Percentiles rank a stretch among this genome's conserved stretches.
phyloP scores from a whole-genome alignment of 1,140 invertebrate genomes.

The Elymnias hypermnestra region DNA sequence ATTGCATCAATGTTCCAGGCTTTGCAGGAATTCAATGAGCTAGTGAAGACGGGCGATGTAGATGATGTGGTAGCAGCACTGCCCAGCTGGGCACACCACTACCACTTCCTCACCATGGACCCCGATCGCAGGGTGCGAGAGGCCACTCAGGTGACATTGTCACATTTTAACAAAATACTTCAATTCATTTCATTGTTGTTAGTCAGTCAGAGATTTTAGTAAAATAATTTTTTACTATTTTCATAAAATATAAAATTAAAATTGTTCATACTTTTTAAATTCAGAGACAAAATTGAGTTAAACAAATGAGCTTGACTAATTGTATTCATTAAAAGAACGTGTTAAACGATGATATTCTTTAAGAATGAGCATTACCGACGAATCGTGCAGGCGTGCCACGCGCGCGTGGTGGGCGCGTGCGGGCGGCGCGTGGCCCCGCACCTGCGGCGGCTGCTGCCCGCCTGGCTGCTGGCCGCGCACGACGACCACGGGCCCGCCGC shows the following conservation, averaged over 20 bases:
- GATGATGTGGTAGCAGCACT: constrained; percentile 43
- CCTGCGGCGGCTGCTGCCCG: constrained; percentile 41
- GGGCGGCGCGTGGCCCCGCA: constrained; percentile 43
- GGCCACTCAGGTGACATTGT: constrained; percentile 42
- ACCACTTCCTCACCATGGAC: constrained; percentile 46
- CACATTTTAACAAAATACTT: no score
- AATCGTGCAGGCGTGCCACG: constrained; percentile 39
- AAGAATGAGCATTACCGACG: not conserved
- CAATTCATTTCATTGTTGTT: no score
- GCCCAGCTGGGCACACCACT: constrained; percentile 50
- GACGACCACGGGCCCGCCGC: constrained; percentile 50
- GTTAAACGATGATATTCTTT: no score
- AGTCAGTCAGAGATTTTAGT: no score
- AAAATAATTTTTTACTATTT: no score
- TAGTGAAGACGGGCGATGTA: constrained; percentile 35
- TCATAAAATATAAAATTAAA: not conserved
- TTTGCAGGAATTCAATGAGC: constrained; percentile 47
- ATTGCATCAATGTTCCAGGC: constrained; percentile 48
- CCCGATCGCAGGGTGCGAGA: constrained; percentile 58
- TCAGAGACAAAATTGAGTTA: no score
- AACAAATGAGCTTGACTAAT: no score
- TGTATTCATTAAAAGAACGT: no score
- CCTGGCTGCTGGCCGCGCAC: constrained; percentile 48
- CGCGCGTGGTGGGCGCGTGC: constrained; percentile 24
- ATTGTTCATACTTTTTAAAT: no score